Base-by-base conservation (phyloP, 2,797 vertebrate genomes). In the Manis crassicaudata region DNA sequence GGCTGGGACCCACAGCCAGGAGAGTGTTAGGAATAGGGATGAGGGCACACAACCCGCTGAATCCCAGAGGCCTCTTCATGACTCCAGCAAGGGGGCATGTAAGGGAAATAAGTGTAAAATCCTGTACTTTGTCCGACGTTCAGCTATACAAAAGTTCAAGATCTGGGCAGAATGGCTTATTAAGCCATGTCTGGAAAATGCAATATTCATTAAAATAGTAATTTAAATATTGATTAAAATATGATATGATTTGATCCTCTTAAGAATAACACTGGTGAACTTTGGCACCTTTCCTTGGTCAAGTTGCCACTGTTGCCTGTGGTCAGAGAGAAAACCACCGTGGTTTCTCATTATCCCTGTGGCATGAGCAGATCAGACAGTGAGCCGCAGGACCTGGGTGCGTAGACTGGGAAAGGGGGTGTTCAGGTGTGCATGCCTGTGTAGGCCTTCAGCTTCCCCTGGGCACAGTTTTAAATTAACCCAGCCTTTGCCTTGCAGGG, bases 41-140 rank as follows among this genome's bases (percentile, higher is more conserved):
- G 2, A 50, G 56, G 37, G 3, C 11, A 3, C 0, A 0, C 35
- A 29, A 8, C 32, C 68, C 54, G 20, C 72, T 54, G 16, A 75
- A 63, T 27, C 84, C 63, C 82, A 11, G 6, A 6, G 68, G 32
- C 18, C 50, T 65, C 62, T 76, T 13, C 58, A 29, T 62, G 23
- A 50, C 17, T 20, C 76, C n/a, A 50, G 25, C 18, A 68, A 80
- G 60, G 46, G 29, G 54, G 54, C n/a, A 32, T 23, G 8, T 29
- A 10, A 40, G 37, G 76, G 77, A 88, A 76, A 17, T 25, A 32
- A 72, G 21, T 62, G 56, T 43, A 9, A 58, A 85, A 58, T 29
- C 62, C 90, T 86, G 77, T 40, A 23, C 50, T 58, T 25, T 20
- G 52, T 35, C 35, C 43, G 68, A 63, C 12, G 65, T 7, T 79